A percentile compares a stretch with the other conserved stretches of the same genome.
These are phyloP conservation scores for Catharus ustulatus DNA, from an alignment of 2,797 vertebrate genomes.

Conservation along the genomic window DNA sequence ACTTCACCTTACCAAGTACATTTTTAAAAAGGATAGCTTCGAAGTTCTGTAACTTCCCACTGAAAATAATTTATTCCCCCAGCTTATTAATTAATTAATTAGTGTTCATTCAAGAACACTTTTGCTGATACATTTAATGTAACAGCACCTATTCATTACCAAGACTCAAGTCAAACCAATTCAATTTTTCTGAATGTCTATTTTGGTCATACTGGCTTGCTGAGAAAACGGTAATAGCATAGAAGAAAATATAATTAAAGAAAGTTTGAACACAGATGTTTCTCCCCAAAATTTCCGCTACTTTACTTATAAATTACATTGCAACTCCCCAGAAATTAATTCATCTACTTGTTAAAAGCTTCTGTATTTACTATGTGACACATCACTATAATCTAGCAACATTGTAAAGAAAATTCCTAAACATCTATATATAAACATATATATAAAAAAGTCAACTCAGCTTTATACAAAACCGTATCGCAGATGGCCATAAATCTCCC, in stretches of 20 bases:
- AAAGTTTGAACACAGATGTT: neutral
- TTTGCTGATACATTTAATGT: neutral
- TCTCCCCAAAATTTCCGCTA: neutral
- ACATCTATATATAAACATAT: constrained; percentile 16
- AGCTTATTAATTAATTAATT: neutral
- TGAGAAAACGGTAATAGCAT: neutral
- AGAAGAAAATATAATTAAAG: neutral
- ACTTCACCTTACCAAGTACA: neutral
- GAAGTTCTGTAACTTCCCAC: neutral
- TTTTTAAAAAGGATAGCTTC: neutral
- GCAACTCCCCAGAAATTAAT: constrained; percentile 12
- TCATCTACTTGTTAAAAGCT: constrained; percentile 33
- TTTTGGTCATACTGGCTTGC: neutral
- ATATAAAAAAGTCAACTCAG: neutral
- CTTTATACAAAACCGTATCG: neutral
- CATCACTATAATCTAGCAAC: neutral
- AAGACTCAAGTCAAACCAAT: neutral
- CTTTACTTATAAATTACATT: constrained; percentile 5
- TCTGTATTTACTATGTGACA: constrained; percentile 42
- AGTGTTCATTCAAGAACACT: neutral
- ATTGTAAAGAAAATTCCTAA: neutral
- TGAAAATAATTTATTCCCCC: neutral
- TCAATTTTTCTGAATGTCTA: neutral
- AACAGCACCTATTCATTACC: neutral
- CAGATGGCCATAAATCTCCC: constrained; percentile 40